Percentiles rank a stretch among this genome's conserved stretches.
phyloP scores from a whole-genome alignment of 2,113 vertebrate species.

The Myxocyprinus asiaticus region DNA sequence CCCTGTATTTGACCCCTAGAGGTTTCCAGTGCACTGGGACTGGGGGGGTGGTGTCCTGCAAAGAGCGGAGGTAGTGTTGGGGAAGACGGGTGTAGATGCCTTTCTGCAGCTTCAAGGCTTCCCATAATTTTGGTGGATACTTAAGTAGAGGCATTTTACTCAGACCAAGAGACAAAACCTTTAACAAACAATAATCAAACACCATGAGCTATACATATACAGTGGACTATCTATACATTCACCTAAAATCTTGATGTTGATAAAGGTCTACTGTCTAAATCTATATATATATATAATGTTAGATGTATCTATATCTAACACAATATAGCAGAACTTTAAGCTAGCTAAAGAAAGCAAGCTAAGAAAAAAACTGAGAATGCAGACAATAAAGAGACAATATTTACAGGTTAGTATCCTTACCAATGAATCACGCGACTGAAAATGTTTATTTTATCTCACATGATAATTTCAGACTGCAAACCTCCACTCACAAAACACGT shows the following conservation, averaged over 20 bases:
- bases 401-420: not conserved
- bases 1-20: constrained; percentile 73
- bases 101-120: constrained; percentile 75
- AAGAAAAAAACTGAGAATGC: not conserved
- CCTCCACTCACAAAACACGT: not conserved
- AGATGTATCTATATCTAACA: too few relatives aligned
- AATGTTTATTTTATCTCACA: not conserved
- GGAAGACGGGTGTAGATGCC: constrained; percentile 88
- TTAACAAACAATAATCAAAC: constrained; percentile 28
- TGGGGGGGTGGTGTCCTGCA: constrained; percentile 69
- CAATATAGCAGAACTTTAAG: too few relatives aligned
- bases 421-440: not conserved
- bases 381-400: not conserved
- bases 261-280: too few relatives aligned
- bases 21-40: constrained; percentile 85
- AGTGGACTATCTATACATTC: too few relatives aligned
- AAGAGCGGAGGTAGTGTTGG: constrained; percentile 79
- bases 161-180: not conserved
- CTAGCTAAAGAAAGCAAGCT: too few relatives aligned
- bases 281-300: too few relatives aligned
- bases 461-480: constrained; percentile 4
- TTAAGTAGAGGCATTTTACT: constrained; percentile 84
- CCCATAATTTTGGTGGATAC: constrained; percentile 81
- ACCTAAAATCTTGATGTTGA: too few relatives aligned
- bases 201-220: too few relatives aligned